Base-by-base conservation (phyloP, 2,797 vertebrate genomes). In the Chrysocyon brachyurus region DNA sequence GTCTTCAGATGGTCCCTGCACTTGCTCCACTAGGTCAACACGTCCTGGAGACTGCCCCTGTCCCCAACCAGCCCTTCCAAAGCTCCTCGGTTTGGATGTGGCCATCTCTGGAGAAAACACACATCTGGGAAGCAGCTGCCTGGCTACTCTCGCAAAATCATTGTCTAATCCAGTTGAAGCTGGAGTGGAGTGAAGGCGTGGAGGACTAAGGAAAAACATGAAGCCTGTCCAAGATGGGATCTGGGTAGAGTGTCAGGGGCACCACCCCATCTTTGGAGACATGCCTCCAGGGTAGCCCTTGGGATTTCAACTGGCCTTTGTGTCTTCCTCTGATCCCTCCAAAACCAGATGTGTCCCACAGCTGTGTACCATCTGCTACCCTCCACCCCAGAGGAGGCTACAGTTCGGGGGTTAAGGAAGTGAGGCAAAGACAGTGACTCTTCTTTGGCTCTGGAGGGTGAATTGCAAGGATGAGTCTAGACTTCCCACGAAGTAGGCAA, bases 41-140 rank as follows among this genome's bases (percentile, higher is more conserved):
- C 5, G 26, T 33, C 40, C 73, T 94, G 63, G 59, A 73, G 52
- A 28, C 9, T 83, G 81, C 49, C 79, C 31, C 49, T 52, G 24
- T 56, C 68, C 79, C 72, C 54, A 90, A 10, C 36, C 63, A 66
- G 5, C 78, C 36, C 49, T 82, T 28, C 63, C 66, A 26, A 36
- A 61, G 57, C 36, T 54, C 70, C 52, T 22, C 12, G 6, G 17
- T 40, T 82, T 90, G 52, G 56, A 66, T 77, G 78, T 3, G 66
- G 64, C 87, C 81, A 75, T 87, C 61, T 94, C 91, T 88, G 33
- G 36, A 92, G 78, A 82, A 87, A 93, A 56, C 28, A 68, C 82
- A 87, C 97, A 98, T 97, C 86, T 98, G 97, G 97, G 84, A 85
- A 93, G 63, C 97, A 96, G 96, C 97, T 98, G 97, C 77, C 91